Evolutionary conservation across 2,797 vertebrate genomes (phyloP).

Genomic region (Clarias pachynema): DNA sequence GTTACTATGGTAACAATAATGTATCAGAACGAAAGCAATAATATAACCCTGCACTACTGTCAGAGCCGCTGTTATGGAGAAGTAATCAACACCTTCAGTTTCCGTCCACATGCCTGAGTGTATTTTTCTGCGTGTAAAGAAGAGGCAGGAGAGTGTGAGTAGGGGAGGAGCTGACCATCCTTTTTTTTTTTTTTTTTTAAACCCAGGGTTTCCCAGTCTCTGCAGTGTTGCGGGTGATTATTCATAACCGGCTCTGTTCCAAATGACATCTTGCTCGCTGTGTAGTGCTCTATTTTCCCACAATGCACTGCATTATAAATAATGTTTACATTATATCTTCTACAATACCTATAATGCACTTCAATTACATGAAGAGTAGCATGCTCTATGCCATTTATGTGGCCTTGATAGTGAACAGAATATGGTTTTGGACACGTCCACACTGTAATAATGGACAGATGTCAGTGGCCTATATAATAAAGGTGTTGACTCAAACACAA

Average conservation of each 20-base stretch:
- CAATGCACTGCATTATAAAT: neutral
- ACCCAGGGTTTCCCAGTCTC: neutral
- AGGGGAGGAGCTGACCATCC: neutral
- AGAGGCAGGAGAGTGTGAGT: neutral
- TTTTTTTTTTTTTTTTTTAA: neutral
- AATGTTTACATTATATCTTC: neutral
- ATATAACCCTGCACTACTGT: neutral
- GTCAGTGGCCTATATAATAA: neutral
- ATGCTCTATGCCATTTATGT: neutral
- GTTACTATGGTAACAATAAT: no score
- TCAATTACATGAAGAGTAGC: neutral
- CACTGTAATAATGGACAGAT: neutral
- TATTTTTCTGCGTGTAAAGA: slow-evolving; percentile 13
- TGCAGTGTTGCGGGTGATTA: neutral
- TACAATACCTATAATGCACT: neutral
- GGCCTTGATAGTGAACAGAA: neutral
- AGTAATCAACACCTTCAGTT: neutral
- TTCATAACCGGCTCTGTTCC: neutral
- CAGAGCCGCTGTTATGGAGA: neutral
- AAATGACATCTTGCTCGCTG: neutral
- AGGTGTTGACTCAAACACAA: neutral
- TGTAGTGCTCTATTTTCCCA: no score
- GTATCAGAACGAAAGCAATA: neutral
- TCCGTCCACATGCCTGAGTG: neutral
- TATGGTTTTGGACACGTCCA: neutral